phyloP scores from a whole-genome alignment of 2,797 vertebrate genomes.

The Gambelia wislizenii region DNA sequence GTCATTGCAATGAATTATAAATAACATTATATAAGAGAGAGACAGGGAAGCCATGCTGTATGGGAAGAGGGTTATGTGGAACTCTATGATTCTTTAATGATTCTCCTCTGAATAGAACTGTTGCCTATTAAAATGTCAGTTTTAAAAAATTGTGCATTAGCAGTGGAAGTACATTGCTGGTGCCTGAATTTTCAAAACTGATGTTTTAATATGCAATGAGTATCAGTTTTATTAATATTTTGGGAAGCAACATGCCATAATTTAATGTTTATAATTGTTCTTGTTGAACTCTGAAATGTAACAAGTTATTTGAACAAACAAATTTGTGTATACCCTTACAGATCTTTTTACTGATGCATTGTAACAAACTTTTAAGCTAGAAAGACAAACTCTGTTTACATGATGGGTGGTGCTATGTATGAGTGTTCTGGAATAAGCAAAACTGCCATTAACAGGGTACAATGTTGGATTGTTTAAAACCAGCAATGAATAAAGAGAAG shows the following conservation, averaged over 20 bases:
- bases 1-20: not conserved
- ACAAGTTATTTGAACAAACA: not conserved
- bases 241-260: not conserved
- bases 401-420: not conserved
- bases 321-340: not conserved
- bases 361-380: conserved; percentile 3
- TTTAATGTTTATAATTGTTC: not conserved
- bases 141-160: not conserved
- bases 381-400: not conserved
- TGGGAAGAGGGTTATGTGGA: not conserved
- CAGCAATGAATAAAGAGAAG: not conserved
- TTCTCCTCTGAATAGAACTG: not conserved
- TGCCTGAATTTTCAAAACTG: too few species aligned
- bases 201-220: not conserved
- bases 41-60: not conserved
- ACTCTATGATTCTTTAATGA: not conserved
- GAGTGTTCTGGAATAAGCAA: not conserved
- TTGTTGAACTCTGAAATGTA: not conserved
- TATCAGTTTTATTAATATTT: not conserved
- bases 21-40: not conserved
- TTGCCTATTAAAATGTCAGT: not conserved
- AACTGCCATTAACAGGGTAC: not conserved
- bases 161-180: not conserved
- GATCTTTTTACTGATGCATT: not conserved
- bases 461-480: conserved; percentile 18